Percentiles rank a stretch among this genome's conserved stretches.
These are phyloP conservation scores for Parazoanthus darwini DNA, from an alignment of 92 coral and sea anemone genomes.

Conservation along the genomic window DNA sequence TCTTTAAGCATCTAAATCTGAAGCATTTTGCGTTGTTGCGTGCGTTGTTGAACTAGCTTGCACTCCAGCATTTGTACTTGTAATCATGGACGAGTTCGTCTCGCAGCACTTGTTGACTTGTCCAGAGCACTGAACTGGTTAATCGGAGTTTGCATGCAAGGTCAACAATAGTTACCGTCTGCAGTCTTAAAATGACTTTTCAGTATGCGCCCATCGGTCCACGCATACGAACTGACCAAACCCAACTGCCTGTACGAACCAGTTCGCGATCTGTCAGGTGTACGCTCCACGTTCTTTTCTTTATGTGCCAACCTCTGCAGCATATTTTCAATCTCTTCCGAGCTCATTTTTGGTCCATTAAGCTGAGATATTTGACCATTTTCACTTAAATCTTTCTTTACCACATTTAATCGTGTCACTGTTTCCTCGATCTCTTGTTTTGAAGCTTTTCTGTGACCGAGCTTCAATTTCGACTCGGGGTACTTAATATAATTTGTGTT, in stretches of 20 bases:
- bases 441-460: conserved; percentile 56
- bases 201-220: conserved; percentile 64
- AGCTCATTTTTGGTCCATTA: conserved; percentile 31
- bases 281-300: conserved; percentile 58
- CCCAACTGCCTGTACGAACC: conserved; percentile 58
- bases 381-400: not conserved
- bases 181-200: conserved; percentile 47
- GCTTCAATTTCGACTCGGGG: conserved; percentile 49
- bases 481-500: conserved; percentile 59
- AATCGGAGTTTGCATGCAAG: not conserved
- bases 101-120: not conserved
- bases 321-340: conserved; percentile 59
- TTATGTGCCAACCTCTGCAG: conserved; percentile 67
- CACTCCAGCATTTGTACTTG: not conserved
- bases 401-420: conserved; percentile 63
- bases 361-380: not conserved
- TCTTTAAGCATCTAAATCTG: not conserved
- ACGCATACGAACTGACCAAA: conserved; percentile 80
- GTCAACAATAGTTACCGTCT: conserved; percentile 73
- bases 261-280: conserved; percentile 68
- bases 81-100: not conserved
- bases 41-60: not conserved
- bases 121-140: not conserved
- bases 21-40: too few relatives aligned
- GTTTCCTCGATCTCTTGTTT: conserved; percentile 67